A percentile compares a stretch with the other conserved stretches of the same genome.
These are phyloP conservation scores for Triplophysa tibetana DNA, from an alignment of 2,113 vertebrate species.

Conservation along the genomic window DNA sequence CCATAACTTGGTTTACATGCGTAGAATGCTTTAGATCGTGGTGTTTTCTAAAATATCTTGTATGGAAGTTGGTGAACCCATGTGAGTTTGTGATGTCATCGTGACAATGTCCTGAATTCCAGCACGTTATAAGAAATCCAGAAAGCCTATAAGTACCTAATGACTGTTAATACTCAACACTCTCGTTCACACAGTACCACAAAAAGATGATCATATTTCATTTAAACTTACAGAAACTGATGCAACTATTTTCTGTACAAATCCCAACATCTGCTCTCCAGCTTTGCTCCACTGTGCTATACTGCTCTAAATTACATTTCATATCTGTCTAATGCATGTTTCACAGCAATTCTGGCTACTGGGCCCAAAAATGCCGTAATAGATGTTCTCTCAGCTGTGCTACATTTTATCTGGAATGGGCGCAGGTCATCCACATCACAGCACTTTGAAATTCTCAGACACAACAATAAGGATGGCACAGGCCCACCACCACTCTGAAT, in stretches of 20 bases:
- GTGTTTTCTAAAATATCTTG: neutral
- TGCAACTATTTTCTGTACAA: neutral
- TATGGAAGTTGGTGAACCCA: neutral
- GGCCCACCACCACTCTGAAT: too few relatives aligned
- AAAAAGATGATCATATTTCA: neutral
- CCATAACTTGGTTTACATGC: neutral
- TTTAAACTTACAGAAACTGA: neutral
- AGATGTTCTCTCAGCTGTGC: neutral
- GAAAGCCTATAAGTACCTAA: slow-evolving; percentile 69
- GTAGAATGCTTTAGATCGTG: neutral
- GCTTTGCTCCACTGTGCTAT: neutral
- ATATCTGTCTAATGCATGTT: slow-evolving; percentile 9
- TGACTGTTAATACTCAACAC: slow-evolving; percentile 60
- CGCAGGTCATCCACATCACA: slow-evolving; percentile 6
- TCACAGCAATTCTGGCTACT: neutral
- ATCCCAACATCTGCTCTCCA: neutral
- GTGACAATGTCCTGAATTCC: slow-evolving; percentile 61
- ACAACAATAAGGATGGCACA: too few relatives aligned
- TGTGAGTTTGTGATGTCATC: slow-evolving; percentile 28
- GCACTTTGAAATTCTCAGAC: too few relatives aligned
- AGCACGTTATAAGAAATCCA: slow-evolving; percentile 72
- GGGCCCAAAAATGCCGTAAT: neutral
- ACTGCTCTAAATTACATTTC: neutral
- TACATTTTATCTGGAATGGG: neutral
- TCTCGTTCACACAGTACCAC: neutral